Conservation (phyloP, 2,888 invertebrate species). For the Orthonevra nobilis region DNA sequence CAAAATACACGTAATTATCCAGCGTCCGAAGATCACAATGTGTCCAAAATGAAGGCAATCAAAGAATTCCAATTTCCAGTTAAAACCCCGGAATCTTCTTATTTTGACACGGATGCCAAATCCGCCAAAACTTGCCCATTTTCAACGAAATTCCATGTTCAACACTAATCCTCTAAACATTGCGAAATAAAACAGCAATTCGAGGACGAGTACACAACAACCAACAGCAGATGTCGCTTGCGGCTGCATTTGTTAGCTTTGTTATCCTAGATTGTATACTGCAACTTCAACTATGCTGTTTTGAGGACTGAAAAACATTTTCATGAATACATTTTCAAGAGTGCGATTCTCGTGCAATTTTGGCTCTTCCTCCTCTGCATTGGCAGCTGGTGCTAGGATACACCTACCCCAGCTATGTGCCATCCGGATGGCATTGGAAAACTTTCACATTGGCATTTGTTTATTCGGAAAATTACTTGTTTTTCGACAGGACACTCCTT, state of each 20-base stretch:
- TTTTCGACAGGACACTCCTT: constrained; percentile 7
- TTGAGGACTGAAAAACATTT: constrained; percentile 12
- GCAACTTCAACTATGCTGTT: background rate
- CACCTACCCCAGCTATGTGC: background rate
- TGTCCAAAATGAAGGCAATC: too few relatives aligned
- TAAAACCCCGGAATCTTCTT: too few relatives aligned
- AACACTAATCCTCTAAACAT: too few relatives aligned
- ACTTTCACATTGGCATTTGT: constrained; percentile 39
- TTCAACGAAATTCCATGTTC: too few relatives aligned
- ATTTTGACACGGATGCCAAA: too few relatives aligned
- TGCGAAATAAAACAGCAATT: too few relatives aligned
- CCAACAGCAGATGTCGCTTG: background rate
- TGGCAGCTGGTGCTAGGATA: constrained; percentile 16
- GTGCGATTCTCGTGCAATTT: constrained; percentile 27
- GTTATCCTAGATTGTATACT: background rate
- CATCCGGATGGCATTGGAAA: constrained; percentile 29
- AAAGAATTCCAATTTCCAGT: too few relatives aligned
- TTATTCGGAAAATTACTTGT: constrained; percentile 56
- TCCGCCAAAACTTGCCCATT: too few relatives aligned
- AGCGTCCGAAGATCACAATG: too few relatives aligned
- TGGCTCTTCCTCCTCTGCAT: constrained; percentile 25
- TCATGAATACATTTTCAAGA: constrained; percentile 37
- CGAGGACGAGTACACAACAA: background rate
- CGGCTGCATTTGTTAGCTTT: background rate
- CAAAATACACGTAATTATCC: too few relatives aligned